Evolutionary conservation across 2,888 invertebrate genomes (phyloP).

Genomic region (Tanytarsus gracilentus): DNA sequence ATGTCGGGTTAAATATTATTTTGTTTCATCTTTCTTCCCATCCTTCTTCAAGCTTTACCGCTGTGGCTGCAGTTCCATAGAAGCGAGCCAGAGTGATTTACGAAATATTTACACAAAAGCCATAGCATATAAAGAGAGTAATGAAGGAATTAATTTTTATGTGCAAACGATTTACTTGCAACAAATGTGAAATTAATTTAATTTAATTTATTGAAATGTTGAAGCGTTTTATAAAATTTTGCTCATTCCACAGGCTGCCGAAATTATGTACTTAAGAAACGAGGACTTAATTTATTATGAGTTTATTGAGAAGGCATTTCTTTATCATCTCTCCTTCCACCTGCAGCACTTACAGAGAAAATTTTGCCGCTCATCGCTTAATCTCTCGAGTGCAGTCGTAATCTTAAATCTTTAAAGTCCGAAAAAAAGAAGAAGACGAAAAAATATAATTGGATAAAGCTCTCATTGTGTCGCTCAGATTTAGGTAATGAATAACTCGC

Average conservation of each 20-base stretch:
- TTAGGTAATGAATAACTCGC: slow-evolving; percentile 9
- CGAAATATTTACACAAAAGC: slow-evolving; percentile 8
- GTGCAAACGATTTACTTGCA: slow-evolving; percentile 2
- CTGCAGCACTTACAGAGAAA: too few species aligned
- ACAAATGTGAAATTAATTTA: slow-evolving; percentile 7
- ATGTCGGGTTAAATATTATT: too few species aligned
- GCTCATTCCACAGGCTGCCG: slow-evolving; percentile 3
- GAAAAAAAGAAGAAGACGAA: background rate
- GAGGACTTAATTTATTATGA: slow-evolving; percentile 3
- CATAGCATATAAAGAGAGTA: slow-evolving; percentile 10
- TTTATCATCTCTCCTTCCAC: background rate
- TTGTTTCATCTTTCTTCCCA: too few species aligned
- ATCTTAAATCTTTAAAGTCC: background rate
- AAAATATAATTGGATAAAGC: background rate
- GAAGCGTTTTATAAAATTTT: slow-evolving; percentile 2
- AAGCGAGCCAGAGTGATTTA: slow-evolving; percentile 11
- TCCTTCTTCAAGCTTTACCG: too few species aligned
- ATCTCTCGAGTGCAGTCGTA: too few species aligned
- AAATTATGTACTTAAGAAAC: slow-evolving; percentile 2
- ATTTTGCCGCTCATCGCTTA: too few species aligned
- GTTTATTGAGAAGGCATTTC: background rate
- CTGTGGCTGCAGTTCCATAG: too few species aligned
- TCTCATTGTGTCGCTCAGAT: background rate
- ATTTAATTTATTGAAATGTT: slow-evolving; percentile 15
- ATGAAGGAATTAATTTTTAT: slow-evolving; percentile 12